Percentiles rank a stretch among this genome's conserved stretches.
phyloP scores from a whole-genome alignment of 2,113 vertebrate species.

The Alces alces region DNA sequence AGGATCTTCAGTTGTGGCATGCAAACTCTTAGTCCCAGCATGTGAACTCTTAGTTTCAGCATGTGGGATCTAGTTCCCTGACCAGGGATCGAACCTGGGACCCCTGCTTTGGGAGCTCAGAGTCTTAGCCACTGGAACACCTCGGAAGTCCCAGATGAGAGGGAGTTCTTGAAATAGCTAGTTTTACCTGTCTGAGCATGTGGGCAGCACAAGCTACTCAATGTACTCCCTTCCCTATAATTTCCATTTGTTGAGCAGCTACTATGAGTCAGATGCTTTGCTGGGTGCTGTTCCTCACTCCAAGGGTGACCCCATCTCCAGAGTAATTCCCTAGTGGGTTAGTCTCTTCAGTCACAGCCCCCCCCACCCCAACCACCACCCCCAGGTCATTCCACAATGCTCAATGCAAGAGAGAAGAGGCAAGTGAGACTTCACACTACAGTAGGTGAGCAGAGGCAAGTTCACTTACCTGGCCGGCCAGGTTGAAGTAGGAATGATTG shows the following conservation, averaged over 20 bases:
- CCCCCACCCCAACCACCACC: not conserved
- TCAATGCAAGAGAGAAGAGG: not conserved
- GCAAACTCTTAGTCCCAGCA: not conserved
- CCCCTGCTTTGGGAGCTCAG: not conserved
- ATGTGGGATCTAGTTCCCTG: not conserved
- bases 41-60: not conserved
- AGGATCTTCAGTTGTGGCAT: not conserved
- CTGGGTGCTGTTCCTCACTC: not conserved
- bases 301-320: not conserved
- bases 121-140: not conserved
- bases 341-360: not conserved
- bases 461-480: slow-evolving; percentile 90
- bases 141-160: not conserved
- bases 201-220: not conserved
- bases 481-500: slow-evolving; percentile 96
- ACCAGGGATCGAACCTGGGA: not conserved
- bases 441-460: not conserved
- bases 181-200: not conserved
- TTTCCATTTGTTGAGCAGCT: not conserved
- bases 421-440: not conserved
- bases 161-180: not conserved
- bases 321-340: not conserved
- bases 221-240: not conserved
- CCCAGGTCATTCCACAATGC: not conserved
- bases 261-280: not conserved